A percentile compares a stretch with the other conserved stretches of the same genome.
These are phyloP conservation scores for Melipona beecheii DNA, from an alignment of 2,888 invertebrate genomes.

Conservation along the genomic window DNA sequence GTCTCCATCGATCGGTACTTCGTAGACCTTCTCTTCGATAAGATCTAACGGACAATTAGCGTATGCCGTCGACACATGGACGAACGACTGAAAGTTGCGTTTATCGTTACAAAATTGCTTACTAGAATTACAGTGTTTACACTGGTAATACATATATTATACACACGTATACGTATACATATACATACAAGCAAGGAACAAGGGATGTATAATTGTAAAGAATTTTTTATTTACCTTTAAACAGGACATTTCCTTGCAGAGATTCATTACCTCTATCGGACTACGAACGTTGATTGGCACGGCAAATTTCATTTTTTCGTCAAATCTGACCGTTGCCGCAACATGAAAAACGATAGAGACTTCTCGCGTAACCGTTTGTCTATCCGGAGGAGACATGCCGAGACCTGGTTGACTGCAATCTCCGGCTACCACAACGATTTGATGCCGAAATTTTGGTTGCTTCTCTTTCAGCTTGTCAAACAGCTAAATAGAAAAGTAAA, in stretches of 20 bases:
- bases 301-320: constrained; percentile 90
- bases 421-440: constrained; percentile 86
- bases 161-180: neutral
- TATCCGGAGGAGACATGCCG: constrained; percentile 86
- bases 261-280: constrained; percentile 87
- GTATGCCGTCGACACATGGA: constrained; percentile 87
- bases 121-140: neutral
- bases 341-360: constrained; percentile 86
- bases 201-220: no score
- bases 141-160: neutral
- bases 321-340: constrained; percentile 88
- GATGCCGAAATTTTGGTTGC: constrained; percentile 87
- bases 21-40: constrained; percentile 86
- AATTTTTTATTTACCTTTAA: constrained; percentile 84
- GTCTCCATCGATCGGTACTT: constrained; percentile 85
- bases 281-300: constrained; percentile 90
- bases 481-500: constrained; percentile 81
- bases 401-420: constrained; percentile 87
- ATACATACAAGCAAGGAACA: neutral
- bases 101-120: neutral
- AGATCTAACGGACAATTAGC: constrained; percentile 85
- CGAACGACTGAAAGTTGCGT: constrained; percentile 81
- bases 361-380: constrained; percentile 84
- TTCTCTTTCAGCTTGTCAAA: constrained; percentile 86
- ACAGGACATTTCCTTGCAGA: constrained; percentile 88